These are phyloP conservation scores for Prolemur simus DNA, from an alignment of 2,113 vertebrate genomes.

Conservation along the genomic window DNA sequence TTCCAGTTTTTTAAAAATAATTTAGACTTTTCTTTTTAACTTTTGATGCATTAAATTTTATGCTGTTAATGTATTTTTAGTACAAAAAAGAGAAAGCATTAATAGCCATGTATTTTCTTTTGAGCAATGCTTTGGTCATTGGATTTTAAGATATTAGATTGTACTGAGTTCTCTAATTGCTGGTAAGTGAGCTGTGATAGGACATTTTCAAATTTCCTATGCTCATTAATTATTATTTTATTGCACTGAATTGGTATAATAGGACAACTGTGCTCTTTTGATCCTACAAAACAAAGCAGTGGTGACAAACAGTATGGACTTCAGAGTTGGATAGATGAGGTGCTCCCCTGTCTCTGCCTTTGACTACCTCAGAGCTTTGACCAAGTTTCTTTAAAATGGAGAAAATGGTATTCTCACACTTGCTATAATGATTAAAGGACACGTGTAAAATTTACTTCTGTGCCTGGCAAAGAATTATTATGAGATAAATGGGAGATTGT, in stretches of 20 bases:
- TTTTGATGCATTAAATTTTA: neutral
- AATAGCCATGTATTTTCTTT: neutral
- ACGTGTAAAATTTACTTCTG: neutral
- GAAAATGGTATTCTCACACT: neutral
- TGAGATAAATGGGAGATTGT: neutral
- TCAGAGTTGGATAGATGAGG: neutral
- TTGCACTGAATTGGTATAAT: neutral
- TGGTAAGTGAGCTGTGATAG: neutral
- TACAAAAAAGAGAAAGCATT: neutral
- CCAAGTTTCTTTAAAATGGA: neutral
- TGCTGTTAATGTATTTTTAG: neutral
- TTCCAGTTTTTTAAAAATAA: neutral
- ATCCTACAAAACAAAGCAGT: neutral
- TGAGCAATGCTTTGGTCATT: neutral
- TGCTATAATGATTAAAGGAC: neutral
- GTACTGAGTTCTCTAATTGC: neutral
- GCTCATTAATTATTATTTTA: neutral
- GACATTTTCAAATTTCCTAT: neutral
- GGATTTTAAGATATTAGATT: neutral
- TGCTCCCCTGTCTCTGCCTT: neutral
- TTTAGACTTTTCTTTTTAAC: neutral
- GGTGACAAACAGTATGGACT: neutral
- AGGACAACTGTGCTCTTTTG: neutral
- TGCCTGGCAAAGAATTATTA: neutral
- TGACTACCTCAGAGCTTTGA: neutral